Percentiles rank a stretch among this genome's conserved stretches.
These are phyloP conservation scores for Sebastes baramenuke DNA, from an alignment of 2,797 vertebrate species.

Conservation along the genomic window DNA sequence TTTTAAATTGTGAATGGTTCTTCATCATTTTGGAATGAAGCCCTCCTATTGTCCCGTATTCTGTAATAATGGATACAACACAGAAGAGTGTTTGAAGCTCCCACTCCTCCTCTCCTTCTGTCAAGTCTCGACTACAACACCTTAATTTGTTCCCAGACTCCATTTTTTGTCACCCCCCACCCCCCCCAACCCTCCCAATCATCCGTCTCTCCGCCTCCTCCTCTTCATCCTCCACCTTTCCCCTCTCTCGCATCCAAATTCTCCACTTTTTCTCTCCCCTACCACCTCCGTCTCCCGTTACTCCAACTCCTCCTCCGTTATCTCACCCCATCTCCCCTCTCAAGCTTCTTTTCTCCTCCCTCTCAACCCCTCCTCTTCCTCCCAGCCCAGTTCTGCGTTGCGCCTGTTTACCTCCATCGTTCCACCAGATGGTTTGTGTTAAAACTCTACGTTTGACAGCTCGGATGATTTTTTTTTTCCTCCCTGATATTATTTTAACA, in stretches of 20 bases:
- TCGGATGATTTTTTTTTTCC: slow-evolving; percentile 47
- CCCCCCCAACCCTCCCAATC: slow-evolving; percentile 20
- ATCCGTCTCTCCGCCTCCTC: slow-evolving; percentile 53
- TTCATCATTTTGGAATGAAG: slow-evolving; percentile 33
- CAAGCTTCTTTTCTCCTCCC: slow-evolving; percentile 53
- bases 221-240: slow-evolving; percentile 56
- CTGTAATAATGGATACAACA: slow-evolving; percentile 43
- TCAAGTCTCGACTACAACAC: slow-evolving; percentile 62
- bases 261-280: not conserved
- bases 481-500: slow-evolving; percentile 79
- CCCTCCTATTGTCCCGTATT: slow-evolving; percentile 44
- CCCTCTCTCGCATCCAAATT: slow-evolving; percentile 20
- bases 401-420: slow-evolving; percentile 75
- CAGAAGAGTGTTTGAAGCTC: slow-evolving; percentile 54
- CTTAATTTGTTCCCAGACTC: slow-evolving; percentile 67
- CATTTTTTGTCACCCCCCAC: slow-evolving; percentile 47
- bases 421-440: slow-evolving; percentile 85
- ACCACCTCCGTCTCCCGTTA: slow-evolving; percentile 29
- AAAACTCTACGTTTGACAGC: slow-evolving; percentile 80
- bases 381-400: slow-evolving; percentile 58
- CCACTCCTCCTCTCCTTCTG: slow-evolving; percentile 77
- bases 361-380: slow-evolving; percentile 43
- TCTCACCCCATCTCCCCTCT: slow-evolving; percentile 57
- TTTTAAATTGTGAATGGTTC: slow-evolving; percentile 10
- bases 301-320: slow-evolving; percentile 54